Conservation (phyloP, 1,140 invertebrate species). For the Orius insidiosus region DNA sequence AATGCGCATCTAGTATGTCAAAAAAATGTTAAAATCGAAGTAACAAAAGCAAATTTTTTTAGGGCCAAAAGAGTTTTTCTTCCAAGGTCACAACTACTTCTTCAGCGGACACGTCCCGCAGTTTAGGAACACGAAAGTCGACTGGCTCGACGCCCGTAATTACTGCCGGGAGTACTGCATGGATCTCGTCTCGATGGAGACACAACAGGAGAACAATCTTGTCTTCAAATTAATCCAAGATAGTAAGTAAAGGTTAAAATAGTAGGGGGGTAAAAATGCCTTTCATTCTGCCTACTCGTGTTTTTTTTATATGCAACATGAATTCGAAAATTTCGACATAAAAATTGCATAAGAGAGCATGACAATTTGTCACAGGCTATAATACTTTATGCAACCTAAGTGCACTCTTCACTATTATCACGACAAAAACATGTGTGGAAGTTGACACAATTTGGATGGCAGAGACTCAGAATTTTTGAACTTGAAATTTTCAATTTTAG, state of each 20-base stretch:
- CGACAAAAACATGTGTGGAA: too few species aligned
- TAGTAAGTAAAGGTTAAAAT: slow-evolving; percentile 35
- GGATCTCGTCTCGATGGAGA: slow-evolving; percentile 75
- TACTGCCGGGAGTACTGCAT: slow-evolving; percentile 81
- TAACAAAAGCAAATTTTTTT: slow-evolving; percentile 7
- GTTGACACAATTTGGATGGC: too few species aligned
- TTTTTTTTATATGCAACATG: too few species aligned
- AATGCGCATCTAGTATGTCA: slow-evolving; percentile 67
- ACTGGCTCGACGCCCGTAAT: slow-evolving; percentile 81
- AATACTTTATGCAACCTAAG: too few species aligned
- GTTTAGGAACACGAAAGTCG: slow-evolving; percentile 57
- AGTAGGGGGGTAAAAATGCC: too few species aligned
- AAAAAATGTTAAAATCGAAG: not conserved
- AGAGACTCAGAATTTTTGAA: not conserved
- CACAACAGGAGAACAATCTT: slow-evolving; percentile 75
- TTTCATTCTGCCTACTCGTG: too few species aligned
- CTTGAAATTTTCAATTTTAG: slow-evolving; percentile 28
- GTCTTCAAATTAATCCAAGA: slow-evolving; percentile 70
- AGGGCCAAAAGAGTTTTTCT: slow-evolving; percentile 82
- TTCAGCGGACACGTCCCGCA: slow-evolving; percentile 64
- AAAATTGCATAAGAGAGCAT: too few species aligned
- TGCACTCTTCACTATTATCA: too few species aligned
- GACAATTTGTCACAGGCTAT: too few species aligned
- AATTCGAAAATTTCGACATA: too few species aligned
- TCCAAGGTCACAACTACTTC: slow-evolving; percentile 75